Base-by-base conservation (phyloP, 2,888 invertebrate genomes). In the Campoletis raptor region DNA sequence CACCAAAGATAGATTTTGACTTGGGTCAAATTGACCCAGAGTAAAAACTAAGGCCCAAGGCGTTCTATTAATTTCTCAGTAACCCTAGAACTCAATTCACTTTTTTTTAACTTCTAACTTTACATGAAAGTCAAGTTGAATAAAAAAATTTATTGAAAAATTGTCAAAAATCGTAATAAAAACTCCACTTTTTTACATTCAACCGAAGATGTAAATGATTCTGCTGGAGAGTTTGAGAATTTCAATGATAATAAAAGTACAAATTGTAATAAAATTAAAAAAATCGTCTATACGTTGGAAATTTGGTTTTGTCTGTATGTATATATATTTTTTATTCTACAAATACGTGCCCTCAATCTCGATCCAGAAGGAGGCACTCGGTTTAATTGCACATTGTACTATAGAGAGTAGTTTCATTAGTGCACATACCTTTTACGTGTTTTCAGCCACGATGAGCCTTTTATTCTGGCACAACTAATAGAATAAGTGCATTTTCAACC, bases 401-500 rank as follows among this genome's bases (percentile, higher is more conserved):
- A 52, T 30, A 52, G 6, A 64, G 24, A 10, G 72, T 81, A 61
- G 77, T 67, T 67, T 72, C 66, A 37, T 52, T 48, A 36, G 30
- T 42, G 67, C 54, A 37, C 67, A 48, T 48, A 37, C 81, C 72
- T 73, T 67, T 40, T 61, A 48, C 73, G 72, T 57, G 66, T 78
- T 82, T 69, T 74, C 21, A 82, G 18, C 73, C 66, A 30, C 69
- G 72, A 74, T 21, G 74, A 79, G 78, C 36, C 48, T 69, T 76
- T 82, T 82, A 82, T 83, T 76, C 82, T 57, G 45, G 57, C 52
- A n/a, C 12, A 70, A 70, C 64, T 4, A 76, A 82, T 70, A 10
- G 74, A 64, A 79, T 48, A 12, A 61, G n/a, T 54, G 54, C 24
- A 42, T 42, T 45, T 66, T 30, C 61, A 61, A 54, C 42, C 48